phyloP scores from a whole-genome alignment of 2,888 invertebrate species.

The Apamea crenata region DNA sequence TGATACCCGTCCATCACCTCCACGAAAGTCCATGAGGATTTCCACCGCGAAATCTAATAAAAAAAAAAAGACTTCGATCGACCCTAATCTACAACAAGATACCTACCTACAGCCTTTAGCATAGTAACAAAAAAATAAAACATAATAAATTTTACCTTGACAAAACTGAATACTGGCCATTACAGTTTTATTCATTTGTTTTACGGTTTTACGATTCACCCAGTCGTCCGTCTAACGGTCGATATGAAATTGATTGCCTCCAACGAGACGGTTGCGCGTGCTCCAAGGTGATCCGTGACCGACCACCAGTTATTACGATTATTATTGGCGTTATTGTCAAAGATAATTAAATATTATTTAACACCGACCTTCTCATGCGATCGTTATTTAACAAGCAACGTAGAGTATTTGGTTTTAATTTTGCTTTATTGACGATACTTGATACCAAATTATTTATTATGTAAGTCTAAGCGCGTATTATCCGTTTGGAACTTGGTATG shows the following conservation, averaged over 20 bases:
- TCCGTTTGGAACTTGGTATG: not conserved
- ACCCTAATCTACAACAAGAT: not conserved
- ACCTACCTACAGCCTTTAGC: not conserved
- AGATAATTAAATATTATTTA: conserved; percentile 62
- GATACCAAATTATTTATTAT: not conserved
- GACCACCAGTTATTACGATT: conserved; percentile 57
- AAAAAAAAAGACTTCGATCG: too few species aligned
- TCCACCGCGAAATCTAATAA: too few species aligned
- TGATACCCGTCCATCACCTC: too few species aligned
- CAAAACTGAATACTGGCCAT: conserved; percentile 6
- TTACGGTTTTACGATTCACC: conserved; percentile 37
- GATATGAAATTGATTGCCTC: conserved; percentile 49
- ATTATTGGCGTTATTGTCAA: conserved; percentile 52
- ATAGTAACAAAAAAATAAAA: not conserved
- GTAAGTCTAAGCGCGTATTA: not conserved
- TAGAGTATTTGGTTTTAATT: conserved; percentile 1
- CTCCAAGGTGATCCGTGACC: conserved; percentile 59
- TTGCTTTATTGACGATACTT: not conserved
- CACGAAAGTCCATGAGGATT: too few species aligned
- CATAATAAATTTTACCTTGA: not conserved
- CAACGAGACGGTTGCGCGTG: conserved; percentile 61
- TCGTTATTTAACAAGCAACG: conserved; percentile 8
- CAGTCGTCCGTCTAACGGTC: conserved; percentile 12
- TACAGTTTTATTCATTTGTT: conserved; percentile 24
- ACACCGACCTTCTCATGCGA: conserved; percentile 60